Conservation (phyloP, 1,140 invertebrate species). For the Drosophila athabasca region DNA sequence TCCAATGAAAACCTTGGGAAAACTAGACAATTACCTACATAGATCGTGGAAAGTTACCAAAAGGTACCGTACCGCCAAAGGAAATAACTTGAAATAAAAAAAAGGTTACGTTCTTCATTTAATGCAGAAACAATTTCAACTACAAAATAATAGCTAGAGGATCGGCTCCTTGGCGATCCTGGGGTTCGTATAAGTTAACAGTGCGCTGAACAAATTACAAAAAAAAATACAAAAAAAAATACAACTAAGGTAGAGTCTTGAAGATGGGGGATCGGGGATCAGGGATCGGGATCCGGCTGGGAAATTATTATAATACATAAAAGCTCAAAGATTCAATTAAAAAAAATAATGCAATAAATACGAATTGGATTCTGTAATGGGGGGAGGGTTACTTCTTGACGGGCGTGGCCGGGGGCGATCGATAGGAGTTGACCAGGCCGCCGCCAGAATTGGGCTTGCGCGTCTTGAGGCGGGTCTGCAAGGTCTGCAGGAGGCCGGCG, state of each 20-base stretch:
- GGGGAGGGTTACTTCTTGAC: conserved; percentile 57
- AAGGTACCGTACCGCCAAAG: too few relatives aligned
- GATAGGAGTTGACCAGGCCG: conserved; percentile 61
- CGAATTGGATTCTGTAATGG: conserved; percentile 27
- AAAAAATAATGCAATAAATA: conserved; percentile 79
- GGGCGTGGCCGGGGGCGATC: conserved; percentile 64
- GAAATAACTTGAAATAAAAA: not conserved
- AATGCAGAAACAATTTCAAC: conserved; percentile 80
- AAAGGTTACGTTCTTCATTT: conserved; percentile 55
- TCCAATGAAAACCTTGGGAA: too few relatives aligned
- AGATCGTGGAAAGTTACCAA: too few relatives aligned
- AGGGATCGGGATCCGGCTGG: conserved; percentile 10
- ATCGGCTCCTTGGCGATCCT: conserved; percentile 35
- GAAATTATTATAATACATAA: conserved; percentile 63
- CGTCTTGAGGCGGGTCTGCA: conserved; percentile 91
- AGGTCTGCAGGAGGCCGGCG: conserved; percentile 90
- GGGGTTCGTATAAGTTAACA: conserved; percentile 66
- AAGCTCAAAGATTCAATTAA: conserved; percentile 62
- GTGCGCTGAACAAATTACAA: conserved; percentile 74
- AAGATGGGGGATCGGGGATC: not conserved
- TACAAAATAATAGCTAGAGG: conserved; percentile 70
- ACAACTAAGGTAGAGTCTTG: conserved; percentile 42
- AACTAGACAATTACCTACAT: too few relatives aligned
- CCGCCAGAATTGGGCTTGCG: conserved; percentile 65
- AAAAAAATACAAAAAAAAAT: conserved; percentile 56